Conservation (phyloP, 53 echinoderm and acorn worm genomes). For the Luidia sarsii region DNA sequence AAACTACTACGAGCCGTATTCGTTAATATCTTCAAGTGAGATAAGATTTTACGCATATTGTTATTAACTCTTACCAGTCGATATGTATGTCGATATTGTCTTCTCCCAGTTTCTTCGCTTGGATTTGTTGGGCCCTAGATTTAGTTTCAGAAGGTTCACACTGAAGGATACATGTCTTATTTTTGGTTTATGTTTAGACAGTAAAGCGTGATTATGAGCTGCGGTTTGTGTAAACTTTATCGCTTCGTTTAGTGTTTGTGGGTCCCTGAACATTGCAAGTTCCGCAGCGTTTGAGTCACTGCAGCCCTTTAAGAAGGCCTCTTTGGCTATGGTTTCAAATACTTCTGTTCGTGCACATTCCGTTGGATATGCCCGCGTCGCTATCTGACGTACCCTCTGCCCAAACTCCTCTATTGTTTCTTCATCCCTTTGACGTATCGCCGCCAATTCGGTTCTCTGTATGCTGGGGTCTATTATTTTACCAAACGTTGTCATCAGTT, state of each 20-base stretch:
- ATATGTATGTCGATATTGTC: not conserved
- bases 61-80: not conserved
- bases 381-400: constrained; percentile 8
- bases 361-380: not conserved
- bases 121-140: not conserved
- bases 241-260: not conserved
- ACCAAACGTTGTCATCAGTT: constrained; percentile 17
- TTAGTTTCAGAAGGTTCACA: not conserved
- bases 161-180: no score
- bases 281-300: not conserved
- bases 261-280: not conserved
- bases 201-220: no score
- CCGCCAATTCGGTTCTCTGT: not conserved
- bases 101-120: not conserved
- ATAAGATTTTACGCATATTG: constrained; percentile 5
- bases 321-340: constrained; percentile 21
- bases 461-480: constrained; percentile 15
- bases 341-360: constrained; percentile 7
- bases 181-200: not conserved
- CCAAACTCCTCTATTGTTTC: not conserved
- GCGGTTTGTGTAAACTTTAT: not conserved
- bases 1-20: not conserved
- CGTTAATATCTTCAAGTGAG: not conserved
- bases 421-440: not conserved
- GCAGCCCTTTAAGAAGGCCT: not conserved